Conservation (phyloP, 37 sponge, comb jelly and placozoan species). For the Corticium candelabrum region DNA sequence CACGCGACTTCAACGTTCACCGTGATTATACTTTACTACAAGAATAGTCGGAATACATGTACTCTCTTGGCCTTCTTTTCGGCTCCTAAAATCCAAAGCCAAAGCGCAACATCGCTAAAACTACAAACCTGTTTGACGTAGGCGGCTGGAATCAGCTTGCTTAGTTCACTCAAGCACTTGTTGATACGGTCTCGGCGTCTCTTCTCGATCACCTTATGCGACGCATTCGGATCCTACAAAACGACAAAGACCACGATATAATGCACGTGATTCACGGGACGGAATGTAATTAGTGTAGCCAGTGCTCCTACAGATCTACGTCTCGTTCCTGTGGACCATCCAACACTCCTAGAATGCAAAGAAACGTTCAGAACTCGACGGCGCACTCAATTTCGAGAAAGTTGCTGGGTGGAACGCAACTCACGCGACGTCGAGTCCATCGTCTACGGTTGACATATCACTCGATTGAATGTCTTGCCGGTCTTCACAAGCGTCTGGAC, state of each 20-base stretch:
- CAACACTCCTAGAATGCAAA: not conserved
- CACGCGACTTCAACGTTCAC: too few species aligned
- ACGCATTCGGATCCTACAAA: constrained; percentile 7
- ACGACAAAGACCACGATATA: not conserved
- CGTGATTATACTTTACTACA: too few species aligned
- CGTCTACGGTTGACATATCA: too few species aligned
- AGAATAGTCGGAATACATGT: too few species aligned
- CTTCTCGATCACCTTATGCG: constrained; percentile 17
- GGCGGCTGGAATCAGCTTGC: constrained; percentile 8
- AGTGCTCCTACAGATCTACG: not conserved
- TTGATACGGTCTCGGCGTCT: constrained; percentile 16
- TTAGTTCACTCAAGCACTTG: constrained; percentile 12
- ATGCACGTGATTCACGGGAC: not conserved
- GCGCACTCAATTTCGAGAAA: too few species aligned
- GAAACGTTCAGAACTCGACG: not conserved
- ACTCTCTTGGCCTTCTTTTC: too few species aligned
- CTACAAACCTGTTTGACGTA: constrained; percentile 15
- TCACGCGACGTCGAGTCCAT: too few species aligned
- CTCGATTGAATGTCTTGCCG: too few species aligned
- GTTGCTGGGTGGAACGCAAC: too few species aligned
- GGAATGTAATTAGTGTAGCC: not conserved
- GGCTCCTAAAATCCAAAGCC: too few species aligned
- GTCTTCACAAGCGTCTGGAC: not conserved
- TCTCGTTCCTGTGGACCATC: not conserved
- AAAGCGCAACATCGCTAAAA: too few species aligned